Evolutionary conservation across 2,888 invertebrate genomes (phyloP).

Genomic region (Loripinus fragilis): DNA sequence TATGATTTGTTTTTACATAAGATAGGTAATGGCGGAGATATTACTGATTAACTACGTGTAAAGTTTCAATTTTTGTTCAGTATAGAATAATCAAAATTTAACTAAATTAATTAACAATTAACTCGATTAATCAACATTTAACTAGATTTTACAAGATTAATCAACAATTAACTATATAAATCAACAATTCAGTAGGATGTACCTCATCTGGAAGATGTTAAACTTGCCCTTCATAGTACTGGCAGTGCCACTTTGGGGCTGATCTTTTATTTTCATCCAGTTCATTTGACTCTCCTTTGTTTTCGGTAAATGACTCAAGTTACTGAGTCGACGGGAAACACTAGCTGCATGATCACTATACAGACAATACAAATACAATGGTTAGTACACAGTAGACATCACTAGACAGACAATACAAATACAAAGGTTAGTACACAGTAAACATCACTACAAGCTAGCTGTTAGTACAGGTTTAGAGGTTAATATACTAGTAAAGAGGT

Average conservation of each 20-base stretch:
- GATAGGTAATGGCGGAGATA: no score
- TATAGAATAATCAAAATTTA: no score
- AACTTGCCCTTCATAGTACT: conserved; percentile 54
- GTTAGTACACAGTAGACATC: conserved; percentile 31
- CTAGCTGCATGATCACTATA: conserved; percentile 48
- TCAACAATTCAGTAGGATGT: no score
- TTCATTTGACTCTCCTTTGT: not conserved
- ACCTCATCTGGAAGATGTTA: conserved; percentile 52
- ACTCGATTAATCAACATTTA: no score
- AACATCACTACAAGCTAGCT: conserved; percentile 41
- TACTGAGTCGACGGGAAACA: conserved; percentile 36
- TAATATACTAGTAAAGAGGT: no score
- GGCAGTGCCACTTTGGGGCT: conserved; percentile 28
- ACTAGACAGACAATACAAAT: conserved; percentile 36
- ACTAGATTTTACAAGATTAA: no score
- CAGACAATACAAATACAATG: conserved; percentile 8
- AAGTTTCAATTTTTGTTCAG: no score
- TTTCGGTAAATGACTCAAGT: not conserved
- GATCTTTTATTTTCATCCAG: not conserved
- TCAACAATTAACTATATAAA: no score
- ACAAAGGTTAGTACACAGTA: conserved; percentile 11
- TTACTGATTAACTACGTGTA: no score
- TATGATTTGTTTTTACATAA: no score
- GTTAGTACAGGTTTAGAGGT: not conserved
- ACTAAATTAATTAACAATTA: no score